Evolutionary conservation across 2,797 vertebrate genomes (phyloP).

Genomic region (Ceyx erithaca): DNA sequence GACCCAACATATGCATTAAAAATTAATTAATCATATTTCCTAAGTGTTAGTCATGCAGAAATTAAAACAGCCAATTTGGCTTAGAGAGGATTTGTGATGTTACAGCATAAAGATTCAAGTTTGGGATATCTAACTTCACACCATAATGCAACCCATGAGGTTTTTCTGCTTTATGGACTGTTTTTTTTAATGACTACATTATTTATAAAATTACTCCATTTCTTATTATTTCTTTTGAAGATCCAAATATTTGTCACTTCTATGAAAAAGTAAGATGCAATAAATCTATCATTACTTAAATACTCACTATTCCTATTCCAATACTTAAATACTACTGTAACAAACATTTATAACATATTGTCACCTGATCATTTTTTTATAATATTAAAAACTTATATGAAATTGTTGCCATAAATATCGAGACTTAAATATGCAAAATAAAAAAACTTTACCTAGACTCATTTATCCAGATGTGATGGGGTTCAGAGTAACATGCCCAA

Average conservation of each 20-base stretch:
- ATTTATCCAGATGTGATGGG: neutral
- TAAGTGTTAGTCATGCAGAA: neutral
- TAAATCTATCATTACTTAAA: neutral
- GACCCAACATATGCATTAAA: conserved; percentile 11
- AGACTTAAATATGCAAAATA: neutral
- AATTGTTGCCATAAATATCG: neutral
- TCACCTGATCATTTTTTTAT: neutral
- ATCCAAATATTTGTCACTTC: neutral
- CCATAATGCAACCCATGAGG: neutral
- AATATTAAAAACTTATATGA: neutral
- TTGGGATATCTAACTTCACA: neutral
- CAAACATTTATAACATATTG: neutral
- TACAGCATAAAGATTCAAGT: neutral
- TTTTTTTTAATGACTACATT: neutral
- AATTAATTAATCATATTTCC: conserved; percentile 20
- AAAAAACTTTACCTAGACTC: neutral
- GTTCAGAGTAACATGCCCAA: neutral
- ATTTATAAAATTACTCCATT: neutral
- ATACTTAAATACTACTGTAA: neutral
- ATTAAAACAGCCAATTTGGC: conserved; percentile 11
- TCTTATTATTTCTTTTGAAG: neutral
- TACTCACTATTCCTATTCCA: neutral
- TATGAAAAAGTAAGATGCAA: neutral
- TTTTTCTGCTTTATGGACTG: neutral
- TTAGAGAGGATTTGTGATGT: neutral